Conservation (phyloP, 37 sponge, comb jelly and placozoan species). For the Eunapius fragilis region DNA sequence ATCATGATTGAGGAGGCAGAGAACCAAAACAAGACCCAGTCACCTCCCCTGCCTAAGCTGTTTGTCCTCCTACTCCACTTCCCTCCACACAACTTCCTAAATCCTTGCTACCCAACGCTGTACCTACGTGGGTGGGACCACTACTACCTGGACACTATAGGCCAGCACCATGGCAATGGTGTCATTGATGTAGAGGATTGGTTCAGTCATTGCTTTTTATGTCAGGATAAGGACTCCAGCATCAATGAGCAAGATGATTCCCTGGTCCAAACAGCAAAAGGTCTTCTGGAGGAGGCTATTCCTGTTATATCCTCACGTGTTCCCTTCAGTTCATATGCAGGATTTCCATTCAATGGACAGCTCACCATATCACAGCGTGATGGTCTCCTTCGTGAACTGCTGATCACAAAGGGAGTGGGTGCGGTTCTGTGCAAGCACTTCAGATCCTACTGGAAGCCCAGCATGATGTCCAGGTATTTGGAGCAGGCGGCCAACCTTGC, state of each 20-base stretch:
- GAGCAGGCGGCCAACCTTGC: slow-evolving; percentile 67
- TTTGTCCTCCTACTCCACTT: slow-evolving; percentile 88
- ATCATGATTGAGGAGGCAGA: slow-evolving; percentile 89
- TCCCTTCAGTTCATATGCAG: slow-evolving; percentile 16
- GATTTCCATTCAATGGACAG: slow-evolving; percentile 33
- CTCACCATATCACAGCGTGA: slow-evolving; percentile 44
- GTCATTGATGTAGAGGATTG: slow-evolving; percentile 59
- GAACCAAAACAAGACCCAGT: not conserved
- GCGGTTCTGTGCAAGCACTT: slow-evolving; percentile 61
- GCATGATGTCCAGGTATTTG: slow-evolving; percentile 66
- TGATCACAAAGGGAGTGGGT: slow-evolving; percentile 55
- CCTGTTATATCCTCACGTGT: slow-evolving; percentile 41
- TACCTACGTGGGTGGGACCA: slow-evolving; percentile 93
- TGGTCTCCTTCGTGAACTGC: slow-evolving; percentile 30
- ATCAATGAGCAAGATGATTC: not conserved
- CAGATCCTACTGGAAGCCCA: slow-evolving; percentile 73
- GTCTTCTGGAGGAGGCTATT: slow-evolving; percentile 43
- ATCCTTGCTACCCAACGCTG: slow-evolving; percentile 82
- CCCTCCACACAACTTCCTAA: slow-evolving; percentile 70
- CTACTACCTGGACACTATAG: slow-evolving; percentile 79
- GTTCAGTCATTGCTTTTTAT: slow-evolving; percentile 64
- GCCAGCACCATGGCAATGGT: slow-evolving; percentile 32
- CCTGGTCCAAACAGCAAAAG: slow-evolving; percentile 11
- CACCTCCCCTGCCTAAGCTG: slow-evolving; percentile 21
- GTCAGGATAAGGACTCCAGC: not conserved